phyloP scores from a whole-genome alignment of 2,797 vertebrate species.

The Molossus alvarezi region DNA sequence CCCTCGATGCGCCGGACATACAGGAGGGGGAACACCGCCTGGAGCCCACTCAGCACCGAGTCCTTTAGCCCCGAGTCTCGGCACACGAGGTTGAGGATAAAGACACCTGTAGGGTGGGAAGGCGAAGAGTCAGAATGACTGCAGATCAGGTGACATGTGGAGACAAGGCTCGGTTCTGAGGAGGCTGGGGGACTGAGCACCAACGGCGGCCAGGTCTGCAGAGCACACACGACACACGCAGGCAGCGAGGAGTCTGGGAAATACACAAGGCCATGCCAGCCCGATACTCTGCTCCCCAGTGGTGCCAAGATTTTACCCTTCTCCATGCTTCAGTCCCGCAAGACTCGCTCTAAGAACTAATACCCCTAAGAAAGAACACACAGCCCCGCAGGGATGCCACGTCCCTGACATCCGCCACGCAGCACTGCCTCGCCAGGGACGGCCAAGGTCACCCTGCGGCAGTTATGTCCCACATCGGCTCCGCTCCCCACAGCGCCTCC shows the following conservation, averaged over 20 bases:
- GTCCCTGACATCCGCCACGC: neutral
- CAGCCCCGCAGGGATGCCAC: neutral
- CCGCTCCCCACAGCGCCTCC: neutral
- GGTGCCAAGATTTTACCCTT: neutral
- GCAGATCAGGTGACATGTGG: neutral
- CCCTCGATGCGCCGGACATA: slow-evolving; percentile 93
- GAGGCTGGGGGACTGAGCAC: neutral
- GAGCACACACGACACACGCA: neutral
- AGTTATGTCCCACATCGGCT: neutral
- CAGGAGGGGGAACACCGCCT: slow-evolving; percentile 89
- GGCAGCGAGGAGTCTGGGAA: neutral
- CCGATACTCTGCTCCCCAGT: neutral
- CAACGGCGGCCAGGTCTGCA: rapidly evolving
- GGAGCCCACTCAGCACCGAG: slow-evolving; percentile 90
- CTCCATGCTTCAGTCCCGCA: neutral
- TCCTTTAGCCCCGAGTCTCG: slow-evolving; percentile 93
- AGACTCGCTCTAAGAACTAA: slow-evolving; percentile 18
- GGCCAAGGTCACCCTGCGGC: neutral
- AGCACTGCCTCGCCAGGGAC: neutral
- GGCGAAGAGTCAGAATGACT: neutral
- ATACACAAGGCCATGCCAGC: neutral
- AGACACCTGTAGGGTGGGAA: slow-evolving; percentile 90
- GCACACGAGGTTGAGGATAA: slow-evolving; percentile 97
- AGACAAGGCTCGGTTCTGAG: neutral
- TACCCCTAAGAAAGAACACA: neutral